These are phyloP conservation scores for Rotaria socialis DNA, from an alignment of 2,888 invertebrate species.

Conservation along the genomic window DNA sequence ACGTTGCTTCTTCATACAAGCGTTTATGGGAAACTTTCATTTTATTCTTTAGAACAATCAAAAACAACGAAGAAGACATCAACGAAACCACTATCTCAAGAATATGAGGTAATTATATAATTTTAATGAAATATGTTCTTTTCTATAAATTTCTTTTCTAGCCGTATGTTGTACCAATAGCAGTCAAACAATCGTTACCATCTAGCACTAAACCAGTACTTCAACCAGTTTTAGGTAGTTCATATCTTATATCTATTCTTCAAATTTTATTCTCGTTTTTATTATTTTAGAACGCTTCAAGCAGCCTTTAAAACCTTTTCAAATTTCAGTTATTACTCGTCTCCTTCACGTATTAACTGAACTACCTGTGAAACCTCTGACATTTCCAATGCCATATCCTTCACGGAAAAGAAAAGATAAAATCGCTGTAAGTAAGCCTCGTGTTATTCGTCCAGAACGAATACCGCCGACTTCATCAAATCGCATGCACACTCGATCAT, in stretches of 20 bases:
- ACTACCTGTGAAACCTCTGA: neutral
- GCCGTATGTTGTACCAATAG: neutral
- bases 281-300: neutral
- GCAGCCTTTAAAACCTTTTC: neutral
- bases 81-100: neutral
- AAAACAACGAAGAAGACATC: neutral
- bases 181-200: neutral
- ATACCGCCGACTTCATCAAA: neutral
- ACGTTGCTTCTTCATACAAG: too few relatives aligned
- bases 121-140: neutral
- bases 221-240: neutral
- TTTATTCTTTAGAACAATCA: too few relatives aligned
- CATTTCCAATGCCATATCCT: neutral
- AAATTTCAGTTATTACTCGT: neutral
- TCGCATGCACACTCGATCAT: neutral
- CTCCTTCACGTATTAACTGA: neutral
- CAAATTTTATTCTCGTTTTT: neutral
- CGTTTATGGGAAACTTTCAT: too few relatives aligned
- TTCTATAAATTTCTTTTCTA: neutral
- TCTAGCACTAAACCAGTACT: too few relatives aligned
- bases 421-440: neutral
- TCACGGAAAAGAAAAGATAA: neutral
- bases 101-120: neutral
- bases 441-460: neutral
- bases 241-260: neutral